Evolutionary conservation across 2,113 vertebrate genomes (phyloP).

Genomic region (Dicerorhinus sumatrensis): DNA sequence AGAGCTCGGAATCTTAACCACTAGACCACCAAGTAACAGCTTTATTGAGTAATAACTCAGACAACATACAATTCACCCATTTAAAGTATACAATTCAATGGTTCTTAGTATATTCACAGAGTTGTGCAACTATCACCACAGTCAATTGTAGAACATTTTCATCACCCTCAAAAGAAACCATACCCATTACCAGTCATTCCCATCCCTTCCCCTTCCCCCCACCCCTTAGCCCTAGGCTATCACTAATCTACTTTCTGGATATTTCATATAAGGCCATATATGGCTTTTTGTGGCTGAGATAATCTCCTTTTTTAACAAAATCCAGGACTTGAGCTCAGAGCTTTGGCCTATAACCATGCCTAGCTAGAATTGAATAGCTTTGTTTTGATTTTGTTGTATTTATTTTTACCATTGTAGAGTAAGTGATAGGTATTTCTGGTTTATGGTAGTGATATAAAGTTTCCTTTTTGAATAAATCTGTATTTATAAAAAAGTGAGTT

Average conservation of each 20-base stretch:
- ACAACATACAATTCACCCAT: not conserved
- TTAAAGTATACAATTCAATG: not conserved
- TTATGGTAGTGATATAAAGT: not conserved
- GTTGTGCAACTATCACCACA: not conserved
- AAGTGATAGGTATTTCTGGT: not conserved
- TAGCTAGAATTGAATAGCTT: not conserved
- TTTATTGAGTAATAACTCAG: not conserved
- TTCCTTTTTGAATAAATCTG: constrained; percentile 35
- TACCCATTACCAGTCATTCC: not conserved
- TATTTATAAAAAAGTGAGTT: not conserved
- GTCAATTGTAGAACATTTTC: not conserved
- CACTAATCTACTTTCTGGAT: not conserved
- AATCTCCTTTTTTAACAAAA: not conserved
- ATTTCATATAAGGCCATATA: not conserved
- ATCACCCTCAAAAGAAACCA: not conserved
- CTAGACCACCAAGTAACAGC: too few relatives aligned
- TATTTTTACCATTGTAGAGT: not conserved
- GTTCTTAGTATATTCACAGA: not conserved
- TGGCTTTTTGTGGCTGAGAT: not conserved
- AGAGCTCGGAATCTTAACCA: too few relatives aligned
- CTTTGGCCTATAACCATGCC: not conserved
- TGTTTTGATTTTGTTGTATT: constrained; percentile 26
- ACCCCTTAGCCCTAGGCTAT: not conserved
- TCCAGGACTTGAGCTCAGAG: not conserved
- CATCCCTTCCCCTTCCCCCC: not conserved